Percentiles rank a stretch among this genome's conserved stretches.
Conservation (phyloP, 2,888 invertebrate genomes). For the Amphipyra berbera region DNA sequence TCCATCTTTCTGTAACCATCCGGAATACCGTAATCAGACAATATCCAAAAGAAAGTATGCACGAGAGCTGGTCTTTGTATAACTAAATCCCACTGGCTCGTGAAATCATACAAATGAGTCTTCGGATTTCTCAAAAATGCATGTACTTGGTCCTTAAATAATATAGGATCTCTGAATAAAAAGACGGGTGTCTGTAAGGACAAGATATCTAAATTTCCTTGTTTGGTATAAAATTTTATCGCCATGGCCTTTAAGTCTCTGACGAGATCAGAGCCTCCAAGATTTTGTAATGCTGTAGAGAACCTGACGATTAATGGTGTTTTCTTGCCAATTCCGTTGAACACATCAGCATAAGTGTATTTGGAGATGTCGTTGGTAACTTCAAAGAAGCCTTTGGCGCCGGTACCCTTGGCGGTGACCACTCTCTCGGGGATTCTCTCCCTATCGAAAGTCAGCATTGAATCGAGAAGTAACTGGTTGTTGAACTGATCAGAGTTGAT, state of each 20-base stretch:
- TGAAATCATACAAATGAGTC: slow-evolving; percentile 76
- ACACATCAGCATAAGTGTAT: slow-evolving; percentile 90
- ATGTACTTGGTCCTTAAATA: slow-evolving; percentile 88
- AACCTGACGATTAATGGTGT: slow-evolving; percentile 90
- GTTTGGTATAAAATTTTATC: slow-evolving; percentile 68
- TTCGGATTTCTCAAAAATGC: slow-evolving; percentile 89
- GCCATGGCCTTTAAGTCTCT: slow-evolving; percentile 82
- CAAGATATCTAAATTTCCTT: slow-evolving; percentile 68
- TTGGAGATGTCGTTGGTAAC: slow-evolving; percentile 94
- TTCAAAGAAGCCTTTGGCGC: slow-evolving; percentile 94
- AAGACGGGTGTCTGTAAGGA: slow-evolving; percentile 89
- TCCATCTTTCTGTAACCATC: slow-evolving; percentile 97
- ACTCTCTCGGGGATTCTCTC: slow-evolving; percentile 96
- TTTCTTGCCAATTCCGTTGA: slow-evolving; percentile 89
- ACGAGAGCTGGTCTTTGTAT: slow-evolving; percentile 91
- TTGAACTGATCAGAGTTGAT: slow-evolving; percentile 66
- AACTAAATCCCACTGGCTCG: slow-evolving; percentile 87
- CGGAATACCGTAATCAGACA: slow-evolving; percentile 96
- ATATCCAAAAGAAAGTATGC: slow-evolving; percentile 93
- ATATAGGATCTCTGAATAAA: slow-evolving; percentile 87
- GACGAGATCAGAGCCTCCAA: slow-evolving; percentile 90
- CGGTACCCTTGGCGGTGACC: slow-evolving; percentile 97
- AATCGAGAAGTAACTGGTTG: slow-evolving; percentile 90
- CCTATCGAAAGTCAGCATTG: slow-evolving; percentile 93
- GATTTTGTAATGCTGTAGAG: slow-evolving; percentile 90